These are phyloP conservation scores for Donacobius atricapilla DNA, from an alignment of 2,113 vertebrate species.

Conservation along the genomic window DNA sequence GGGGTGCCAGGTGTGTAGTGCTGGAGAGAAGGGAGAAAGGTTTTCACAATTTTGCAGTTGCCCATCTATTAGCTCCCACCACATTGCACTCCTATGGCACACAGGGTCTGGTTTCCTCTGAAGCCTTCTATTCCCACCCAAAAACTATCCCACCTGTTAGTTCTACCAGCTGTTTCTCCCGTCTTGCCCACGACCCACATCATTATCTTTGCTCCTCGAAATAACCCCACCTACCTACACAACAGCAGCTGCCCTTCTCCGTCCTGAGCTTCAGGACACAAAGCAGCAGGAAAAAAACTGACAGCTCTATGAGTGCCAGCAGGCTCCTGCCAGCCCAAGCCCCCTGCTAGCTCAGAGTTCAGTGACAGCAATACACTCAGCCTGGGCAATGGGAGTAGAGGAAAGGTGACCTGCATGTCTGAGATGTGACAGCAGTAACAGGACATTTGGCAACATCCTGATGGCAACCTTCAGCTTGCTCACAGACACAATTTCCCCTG, in stretches of 20 bases:
- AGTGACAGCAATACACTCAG: not conserved
- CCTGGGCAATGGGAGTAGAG: rapidly evolving
- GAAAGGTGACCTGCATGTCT: not conserved
- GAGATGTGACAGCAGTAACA: not conserved
- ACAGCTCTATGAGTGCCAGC: not conserved
- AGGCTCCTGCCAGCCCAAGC: not conserved
- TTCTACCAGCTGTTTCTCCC: not conserved
- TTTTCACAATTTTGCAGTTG: not conserved
- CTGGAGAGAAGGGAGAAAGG: not conserved
- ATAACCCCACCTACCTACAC: not conserved
- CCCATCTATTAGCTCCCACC: not conserved
- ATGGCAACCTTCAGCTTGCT: not conserved
- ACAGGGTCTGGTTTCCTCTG: not conserved
- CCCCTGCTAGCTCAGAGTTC: not conserved
- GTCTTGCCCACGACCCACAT: not conserved
- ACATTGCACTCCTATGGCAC: not conserved
- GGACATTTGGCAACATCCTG: not conserved
- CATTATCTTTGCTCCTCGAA: not conserved
- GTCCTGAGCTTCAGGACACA: not conserved
- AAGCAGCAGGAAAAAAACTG: not conserved
- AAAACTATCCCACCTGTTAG: not conserved
- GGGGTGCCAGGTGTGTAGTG: rapidly evolving
- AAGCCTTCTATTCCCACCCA: not conserved
- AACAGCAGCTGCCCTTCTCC: not conserved
- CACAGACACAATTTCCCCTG: not conserved